Base-by-base conservation (phyloP, 2,797 vertebrate genomes). In the Menidia menidia region DNA sequence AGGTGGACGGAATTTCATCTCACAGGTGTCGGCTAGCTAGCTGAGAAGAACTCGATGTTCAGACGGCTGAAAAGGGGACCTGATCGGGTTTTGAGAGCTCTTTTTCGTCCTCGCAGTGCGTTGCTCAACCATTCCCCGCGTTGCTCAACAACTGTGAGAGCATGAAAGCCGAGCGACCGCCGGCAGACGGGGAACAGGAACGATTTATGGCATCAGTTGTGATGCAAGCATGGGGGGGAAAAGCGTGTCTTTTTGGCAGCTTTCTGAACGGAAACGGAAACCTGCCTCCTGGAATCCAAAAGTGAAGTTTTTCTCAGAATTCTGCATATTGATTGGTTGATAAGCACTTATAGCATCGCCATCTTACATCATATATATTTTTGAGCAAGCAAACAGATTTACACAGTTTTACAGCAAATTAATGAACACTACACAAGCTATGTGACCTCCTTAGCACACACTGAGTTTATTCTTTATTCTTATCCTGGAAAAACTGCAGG, bases 1-100 rank as follows among this genome's bases (percentile, higher is more conserved):
- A 5, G 7, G 19, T 14, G 70, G 80, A 72, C 64, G 72, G 35
- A 56, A 64, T 51, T n/a, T 60, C 69, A 85, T 59, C 80, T 19
- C 51, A 56, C 55, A 42, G 67, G 67, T 8, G 56, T 73, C 31
- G 35, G 14, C 68, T 77, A 52, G 35, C 75, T 69, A 52, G 35
- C 75, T 69, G 59, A 54, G 4, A 10, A 55, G 39, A 76, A 44
- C 39, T 57, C 15, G 16, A 39, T 54, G 74, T 53, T 63, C 68
- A 71, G 44, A 25, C 25, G 25, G 25, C 25, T 25, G 25, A 25
- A 25, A 25, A 25, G 25, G 25, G 25, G 25, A 25, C 25, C 25
- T 2, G 25, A 25, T 25, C 25, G 25, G 25, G 25, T 53, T 6
- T 67, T 65, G 41, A 35, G 52, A 44, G 47, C 13, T 9, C 19